phyloP scores from a whole-genome alignment of 2,797 vertebrate species.

The Trematomus bernacchii region DNA sequence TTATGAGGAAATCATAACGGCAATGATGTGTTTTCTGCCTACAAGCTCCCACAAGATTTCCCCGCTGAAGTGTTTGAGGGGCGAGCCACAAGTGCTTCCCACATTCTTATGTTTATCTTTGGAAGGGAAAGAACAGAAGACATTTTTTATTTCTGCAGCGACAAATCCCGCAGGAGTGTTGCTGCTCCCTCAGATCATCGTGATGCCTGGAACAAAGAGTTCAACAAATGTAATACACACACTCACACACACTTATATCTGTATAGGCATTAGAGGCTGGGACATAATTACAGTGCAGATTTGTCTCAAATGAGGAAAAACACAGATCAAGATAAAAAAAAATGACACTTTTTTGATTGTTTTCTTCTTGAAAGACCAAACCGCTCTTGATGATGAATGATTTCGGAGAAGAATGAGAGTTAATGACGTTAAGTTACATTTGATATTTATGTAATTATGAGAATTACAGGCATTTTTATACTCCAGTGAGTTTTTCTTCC shows the following conservation, averaged over 20 bases:
- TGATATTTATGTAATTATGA: too few species aligned
- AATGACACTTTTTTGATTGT: too few species aligned
- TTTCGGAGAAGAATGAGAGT: background rate
- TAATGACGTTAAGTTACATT: slow-evolving; percentile 1
- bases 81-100: slow-evolving; percentile 36
- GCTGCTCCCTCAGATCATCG: slow-evolving; percentile 43
- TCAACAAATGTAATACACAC: slow-evolving; percentile 27
- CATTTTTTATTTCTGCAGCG: slow-evolving; percentile 48
- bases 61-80: slow-evolving; percentile 44
- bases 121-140: slow-evolving; percentile 58
- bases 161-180: slow-evolving; percentile 47
- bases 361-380: too few species aligned
- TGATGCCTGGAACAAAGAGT: slow-evolving; percentile 49
- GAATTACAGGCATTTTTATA: too few species aligned
- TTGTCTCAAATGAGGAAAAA: background rate
- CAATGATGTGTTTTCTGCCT: slow-evolving; percentile 33
- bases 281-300: slow-evolving; percentile 34
- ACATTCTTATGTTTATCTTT: slow-evolving; percentile 65
- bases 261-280: slow-evolving; percentile 32
- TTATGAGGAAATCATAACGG: slow-evolving; percentile 47
- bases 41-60: slow-evolving; percentile 57
- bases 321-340: background rate
- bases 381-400: background rate
- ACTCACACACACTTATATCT: slow-evolving; percentile 34
- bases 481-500: too few species aligned